Conservation (phyloP, 2,888 invertebrate genomes). For the Pandemis cinnamomeana region DNA sequence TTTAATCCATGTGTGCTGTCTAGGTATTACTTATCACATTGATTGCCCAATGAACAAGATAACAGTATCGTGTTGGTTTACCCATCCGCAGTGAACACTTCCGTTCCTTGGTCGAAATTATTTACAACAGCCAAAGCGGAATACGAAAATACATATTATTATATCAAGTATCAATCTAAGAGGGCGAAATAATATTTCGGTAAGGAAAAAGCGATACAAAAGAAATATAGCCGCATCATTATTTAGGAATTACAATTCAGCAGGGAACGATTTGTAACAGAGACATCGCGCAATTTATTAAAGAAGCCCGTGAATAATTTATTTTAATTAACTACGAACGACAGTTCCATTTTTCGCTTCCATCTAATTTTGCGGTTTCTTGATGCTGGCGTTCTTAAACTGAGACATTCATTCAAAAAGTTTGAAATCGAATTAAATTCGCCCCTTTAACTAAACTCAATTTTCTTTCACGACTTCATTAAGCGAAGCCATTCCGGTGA, state of each 20-base stretch:
- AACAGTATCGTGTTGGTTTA: neutral
- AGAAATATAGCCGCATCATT: constrained; percentile 57
- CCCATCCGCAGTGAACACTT: neutral
- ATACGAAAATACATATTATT: constrained; percentile 11
- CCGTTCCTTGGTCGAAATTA: neutral
- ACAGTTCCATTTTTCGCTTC: constrained; percentile 74
- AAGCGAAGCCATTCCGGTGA: constrained; percentile 80
- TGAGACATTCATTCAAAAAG: constrained; percentile 80
- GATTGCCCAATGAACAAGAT: neutral
- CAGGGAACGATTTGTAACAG: constrained; percentile 69
- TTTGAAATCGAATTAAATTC: constrained; percentile 83
- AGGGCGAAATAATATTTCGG: constrained; percentile 27
- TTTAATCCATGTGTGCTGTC: neutral
- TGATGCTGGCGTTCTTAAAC: constrained; percentile 70
- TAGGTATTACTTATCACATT: neutral
- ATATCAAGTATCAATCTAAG: constrained; percentile 29
- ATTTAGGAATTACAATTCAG: constrained; percentile 62
- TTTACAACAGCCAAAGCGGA: constrained; percentile 7
- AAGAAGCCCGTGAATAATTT: constrained; percentile 73
- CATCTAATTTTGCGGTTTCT: constrained; percentile 72
- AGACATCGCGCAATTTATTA: constrained; percentile 69
- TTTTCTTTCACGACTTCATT: constrained; percentile 83
- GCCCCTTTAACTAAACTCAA: constrained; percentile 83
- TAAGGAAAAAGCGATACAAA: constrained; percentile 27
- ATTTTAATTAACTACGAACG: constrained; percentile 77